These are phyloP conservation scores for Chelonus insularis DNA, from an alignment of 1,140 invertebrate genomes.

Conservation along the genomic window DNA sequence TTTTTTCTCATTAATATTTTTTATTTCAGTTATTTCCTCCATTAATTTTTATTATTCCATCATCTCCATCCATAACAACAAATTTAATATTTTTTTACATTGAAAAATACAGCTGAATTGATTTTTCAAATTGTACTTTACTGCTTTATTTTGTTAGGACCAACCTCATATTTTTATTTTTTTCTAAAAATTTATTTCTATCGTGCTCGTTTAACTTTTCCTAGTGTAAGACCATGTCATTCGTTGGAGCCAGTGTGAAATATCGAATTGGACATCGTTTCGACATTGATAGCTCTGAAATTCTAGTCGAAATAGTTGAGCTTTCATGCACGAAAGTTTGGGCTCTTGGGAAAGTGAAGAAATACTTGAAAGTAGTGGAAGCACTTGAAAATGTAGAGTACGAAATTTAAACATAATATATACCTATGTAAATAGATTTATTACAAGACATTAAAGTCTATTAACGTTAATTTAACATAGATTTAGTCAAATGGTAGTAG, in stretches of 20 bases:
- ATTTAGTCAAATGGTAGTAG: too few relatives aligned
- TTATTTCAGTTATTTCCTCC: not conserved
- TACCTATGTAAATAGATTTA: too few relatives aligned
- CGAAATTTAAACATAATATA: not conserved
- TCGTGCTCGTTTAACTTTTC: not conserved
- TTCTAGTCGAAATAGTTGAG: not conserved
- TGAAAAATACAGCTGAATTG: too few relatives aligned
- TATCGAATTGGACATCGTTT: constrained; percentile 15
- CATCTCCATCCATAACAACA: not conserved
- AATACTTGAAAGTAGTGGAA: not conserved
- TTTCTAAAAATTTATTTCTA: not conserved
- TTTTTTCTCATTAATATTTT: constrained; percentile 18
- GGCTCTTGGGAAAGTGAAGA: too few relatives aligned
- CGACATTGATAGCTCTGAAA: constrained; percentile 5
- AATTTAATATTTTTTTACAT: not conserved
- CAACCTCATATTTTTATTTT: too few relatives aligned
- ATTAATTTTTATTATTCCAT: not conserved
- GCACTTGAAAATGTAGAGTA: not conserved
- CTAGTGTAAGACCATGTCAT: not conserved
- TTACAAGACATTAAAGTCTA: too few relatives aligned
- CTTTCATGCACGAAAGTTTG: not conserved
- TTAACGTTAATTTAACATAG: too few relatives aligned
- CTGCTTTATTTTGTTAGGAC: too few relatives aligned
- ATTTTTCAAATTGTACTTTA: too few relatives aligned
- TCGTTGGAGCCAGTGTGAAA: constrained; percentile 6